Evolutionary conservation across 1,140 invertebrate species (phyloP).

Genomic region (Ladona fulva): DNA sequence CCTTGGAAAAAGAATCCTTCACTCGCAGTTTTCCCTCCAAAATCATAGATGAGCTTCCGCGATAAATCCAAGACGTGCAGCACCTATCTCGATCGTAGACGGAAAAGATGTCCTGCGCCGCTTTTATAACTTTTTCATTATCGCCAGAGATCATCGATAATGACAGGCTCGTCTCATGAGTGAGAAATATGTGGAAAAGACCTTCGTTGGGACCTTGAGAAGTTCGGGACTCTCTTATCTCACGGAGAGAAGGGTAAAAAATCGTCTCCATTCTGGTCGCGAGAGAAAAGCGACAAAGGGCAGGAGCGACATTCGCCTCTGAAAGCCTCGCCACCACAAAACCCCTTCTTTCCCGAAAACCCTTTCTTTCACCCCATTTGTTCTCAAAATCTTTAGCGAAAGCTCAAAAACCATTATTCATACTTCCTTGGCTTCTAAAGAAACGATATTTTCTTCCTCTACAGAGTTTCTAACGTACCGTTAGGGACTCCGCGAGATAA

Average conservation of each 20-base stretch:
- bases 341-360: not conserved
- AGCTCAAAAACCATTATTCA: not conserved
- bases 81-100: not conserved
- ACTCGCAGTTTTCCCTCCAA: not conserved
- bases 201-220: too few relatives aligned
- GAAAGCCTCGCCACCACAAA: not conserved
- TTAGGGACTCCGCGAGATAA: too few relatives aligned
- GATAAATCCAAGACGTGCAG: not conserved
- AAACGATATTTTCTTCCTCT: not conserved
- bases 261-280: too few relatives aligned
- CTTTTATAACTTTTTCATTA: not conserved
- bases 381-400: not conserved
- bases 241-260: too few relatives aligned
- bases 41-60: not conserved
- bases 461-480: too few relatives aligned
- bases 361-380: not conserved
- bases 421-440: not conserved
- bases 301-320: too few relatives aligned
- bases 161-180: too few relatives aligned
- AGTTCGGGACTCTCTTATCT: too few relatives aligned
- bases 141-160: not conserved
- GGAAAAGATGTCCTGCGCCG: not conserved
- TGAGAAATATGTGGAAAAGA: too few relatives aligned
- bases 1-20: too few relatives aligned
- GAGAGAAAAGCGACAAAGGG: too few relatives aligned